Evolutionary conservation across 2,113 vertebrate species (phyloP), one percentile per base, ranked within the genome.

Genomic region (Zosterops lateralis): DNA sequence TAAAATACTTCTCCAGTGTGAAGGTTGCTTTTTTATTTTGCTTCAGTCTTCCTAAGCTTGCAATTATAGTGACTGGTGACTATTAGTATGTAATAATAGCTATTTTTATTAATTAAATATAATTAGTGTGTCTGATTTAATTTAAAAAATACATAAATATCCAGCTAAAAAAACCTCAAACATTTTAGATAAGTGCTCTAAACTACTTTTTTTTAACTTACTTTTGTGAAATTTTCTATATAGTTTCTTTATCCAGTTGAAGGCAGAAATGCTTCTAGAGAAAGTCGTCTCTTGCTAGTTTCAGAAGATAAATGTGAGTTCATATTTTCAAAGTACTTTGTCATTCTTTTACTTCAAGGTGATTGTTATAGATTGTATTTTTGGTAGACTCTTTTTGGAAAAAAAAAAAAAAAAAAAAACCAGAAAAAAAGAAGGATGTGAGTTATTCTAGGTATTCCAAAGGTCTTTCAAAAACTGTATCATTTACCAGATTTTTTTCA

Each of bases 261-360:
- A 90, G 97, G 94, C 83, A 97, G 87, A 93, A 97, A 36, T 80
- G 81, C 89, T 74, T 97, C 97, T 73, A 93, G 97, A 91, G 98
- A 98, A 95, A 98, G 97, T 96, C 98, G 95, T 94, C 97, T 99
- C 83, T 96, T 99, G 97, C 95, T 99, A 83, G 91, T 99, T 90
- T 98, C 98, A 64, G 99, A 99, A 96, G 99, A 99, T 77, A 98
- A 99, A 97, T 99, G 99, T 99, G 22, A 93, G 65, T 81, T 89
- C 32, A 58, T 56, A 42, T 89, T 82, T 84, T 64, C 44, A 61
- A 53, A 48, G 10, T 74, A 83, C 34, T 9, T 60, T 53, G 73
- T 64, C 14, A 28, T 80, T 83, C 34, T 92, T 92, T 47, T 62
- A 32, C 34, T 84, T 96, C 93, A 56, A 94, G 32, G 3, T 86